Percentiles rank a stretch among this genome's conserved stretches.
phyloP scores from a whole-genome alignment of 2,797 vertebrate species.

The Lutjanus argentimaculatus region DNA sequence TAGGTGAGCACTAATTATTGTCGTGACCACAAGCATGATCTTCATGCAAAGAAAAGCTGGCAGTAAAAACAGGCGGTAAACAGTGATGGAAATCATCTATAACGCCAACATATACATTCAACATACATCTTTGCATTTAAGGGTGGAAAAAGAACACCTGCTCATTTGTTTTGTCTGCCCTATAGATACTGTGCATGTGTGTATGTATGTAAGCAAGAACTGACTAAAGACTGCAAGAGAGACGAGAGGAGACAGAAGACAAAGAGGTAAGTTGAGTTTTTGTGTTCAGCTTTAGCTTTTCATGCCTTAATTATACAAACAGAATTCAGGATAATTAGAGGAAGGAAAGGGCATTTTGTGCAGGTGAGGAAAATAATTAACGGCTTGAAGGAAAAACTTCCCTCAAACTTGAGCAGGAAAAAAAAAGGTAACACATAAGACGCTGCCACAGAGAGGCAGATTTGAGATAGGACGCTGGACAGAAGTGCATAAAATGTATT shows the following conservation, averaged over 20 bases:
- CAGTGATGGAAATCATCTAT: conserved; percentile 39
- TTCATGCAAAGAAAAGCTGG: neutral
- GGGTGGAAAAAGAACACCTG: conserved; percentile 40
- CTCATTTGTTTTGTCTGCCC: conserved; percentile 49
- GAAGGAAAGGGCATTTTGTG: neutral
- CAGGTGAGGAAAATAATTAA: neutral
- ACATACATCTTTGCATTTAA: conserved; percentile 50
- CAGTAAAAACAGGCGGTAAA: conserved; percentile 23
- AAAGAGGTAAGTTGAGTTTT: conserved; percentile 19
- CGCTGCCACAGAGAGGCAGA: too few species aligned
- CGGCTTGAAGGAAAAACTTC: neutral
- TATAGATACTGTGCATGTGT: neutral
- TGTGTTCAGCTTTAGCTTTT: neutral
- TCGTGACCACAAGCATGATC: neutral
- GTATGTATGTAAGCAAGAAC: neutral
- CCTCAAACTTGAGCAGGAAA: neutral
- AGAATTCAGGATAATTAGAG: neutral
- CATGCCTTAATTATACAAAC: neutral
- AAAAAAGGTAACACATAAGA: neutral
- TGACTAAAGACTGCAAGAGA: neutral
- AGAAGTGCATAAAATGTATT: neutral
- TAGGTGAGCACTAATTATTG: neutral
- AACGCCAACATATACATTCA: neutral
- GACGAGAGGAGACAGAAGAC: neutral
- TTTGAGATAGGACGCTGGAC: neutral